A percentile compares a stretch with the other conserved stretches of the same genome.
phyloP scores from a whole-genome alignment of 2,113 vertebrate species.

The Saguinus imperator region DNA sequence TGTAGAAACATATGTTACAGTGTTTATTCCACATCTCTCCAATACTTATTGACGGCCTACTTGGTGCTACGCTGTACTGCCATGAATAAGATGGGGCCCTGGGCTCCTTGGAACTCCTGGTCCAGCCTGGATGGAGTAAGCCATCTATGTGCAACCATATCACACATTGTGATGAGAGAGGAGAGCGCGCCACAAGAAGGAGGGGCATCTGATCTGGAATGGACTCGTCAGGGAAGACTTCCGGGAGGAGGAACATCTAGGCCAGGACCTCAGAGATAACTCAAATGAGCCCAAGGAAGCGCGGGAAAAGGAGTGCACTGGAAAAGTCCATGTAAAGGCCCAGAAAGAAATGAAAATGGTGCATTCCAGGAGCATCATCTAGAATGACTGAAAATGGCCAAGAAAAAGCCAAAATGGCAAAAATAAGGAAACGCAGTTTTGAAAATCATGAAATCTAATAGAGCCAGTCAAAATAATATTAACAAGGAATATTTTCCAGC shows the following conservation, averaged over 20 bases:
- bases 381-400: neutral
- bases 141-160: neutral
- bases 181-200: neutral
- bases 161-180: neutral
- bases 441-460: neutral
- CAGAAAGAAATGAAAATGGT: neutral
- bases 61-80: neutral
- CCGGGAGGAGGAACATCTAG: neutral
- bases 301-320: neutral
- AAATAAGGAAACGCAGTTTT: neutral
- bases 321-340: neutral
- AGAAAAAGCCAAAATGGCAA: neutral
- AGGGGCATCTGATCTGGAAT: neutral
- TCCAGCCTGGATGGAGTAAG: neutral
- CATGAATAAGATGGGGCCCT: neutral
- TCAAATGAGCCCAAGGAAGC: neutral
- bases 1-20: neutral
- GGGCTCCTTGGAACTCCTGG: neutral
- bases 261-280: neutral
- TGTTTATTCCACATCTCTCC: neutral
- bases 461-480: neutral
- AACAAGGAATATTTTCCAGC: neutral
- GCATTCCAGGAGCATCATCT: neutral
- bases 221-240: neutral
- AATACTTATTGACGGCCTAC: rapidly evolving